Evolutionary conservation across 2,888 invertebrate species (phyloP).

Genomic region (Pristionchus entomophagus): DNA sequence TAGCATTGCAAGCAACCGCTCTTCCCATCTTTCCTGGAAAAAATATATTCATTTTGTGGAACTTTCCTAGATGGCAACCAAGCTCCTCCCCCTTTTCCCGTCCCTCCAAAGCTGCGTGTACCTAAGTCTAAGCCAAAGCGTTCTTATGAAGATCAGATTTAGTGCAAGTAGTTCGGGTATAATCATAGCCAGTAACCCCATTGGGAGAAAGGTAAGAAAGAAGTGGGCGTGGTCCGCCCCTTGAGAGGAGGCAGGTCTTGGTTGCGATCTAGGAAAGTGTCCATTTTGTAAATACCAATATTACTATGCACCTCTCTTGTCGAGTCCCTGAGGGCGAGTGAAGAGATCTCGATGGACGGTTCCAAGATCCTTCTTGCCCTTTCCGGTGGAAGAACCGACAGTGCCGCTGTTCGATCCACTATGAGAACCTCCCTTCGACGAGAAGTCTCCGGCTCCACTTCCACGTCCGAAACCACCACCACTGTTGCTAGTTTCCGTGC

Average conservation of each 20-base stretch:
- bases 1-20: conserved; percentile 51
- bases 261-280: no score
- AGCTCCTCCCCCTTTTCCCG: no score
- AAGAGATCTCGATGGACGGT: conserved; percentile 61
- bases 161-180: no score
- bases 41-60: no score
- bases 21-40: conserved; percentile 53
- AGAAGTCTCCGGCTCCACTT: not conserved
- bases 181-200: no score
- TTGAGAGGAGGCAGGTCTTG: no score
- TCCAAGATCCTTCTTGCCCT: conserved; percentile 37
- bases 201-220: no score
- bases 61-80: no score
- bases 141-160: no score
- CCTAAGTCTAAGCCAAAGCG: no score
- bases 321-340: conserved; percentile 53
- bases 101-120: no score
- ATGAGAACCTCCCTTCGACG: conserved; percentile 7
- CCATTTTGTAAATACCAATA: not conserved
- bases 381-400: not conserved
- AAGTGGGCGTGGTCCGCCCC: no score
- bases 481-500: not conserved
- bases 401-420: conserved; percentile 14
- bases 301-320: conserved; percentile 50
- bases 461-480: conserved; percentile 35